Base-by-base conservation (phyloP, 2,888 invertebrate species). In the Macrophya alboannulata region DNA sequence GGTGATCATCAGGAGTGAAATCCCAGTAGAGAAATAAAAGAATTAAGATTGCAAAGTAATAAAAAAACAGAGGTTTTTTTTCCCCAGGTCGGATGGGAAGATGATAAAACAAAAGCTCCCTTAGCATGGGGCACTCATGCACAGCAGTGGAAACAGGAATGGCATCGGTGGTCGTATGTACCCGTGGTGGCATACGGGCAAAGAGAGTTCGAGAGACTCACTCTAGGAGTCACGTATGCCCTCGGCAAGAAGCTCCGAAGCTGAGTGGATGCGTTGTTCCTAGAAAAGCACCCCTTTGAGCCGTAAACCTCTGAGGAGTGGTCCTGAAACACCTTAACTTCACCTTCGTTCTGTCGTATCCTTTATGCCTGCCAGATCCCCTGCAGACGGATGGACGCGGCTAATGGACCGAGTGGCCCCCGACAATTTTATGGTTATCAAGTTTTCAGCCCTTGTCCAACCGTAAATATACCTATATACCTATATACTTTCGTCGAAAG, bases 231-330 rank as follows among this genome's bases (percentile, higher is more conserved):
- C 77, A 77, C 77, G 77, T 77, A 55, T 51, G 77, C 77, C 31
- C 55, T 77, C 77, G n/a, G 55, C 77, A 77, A 77, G 77, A 77
- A 77, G 55, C 77, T 55, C 37, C 51, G 55, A 77, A 77, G 77
- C 77, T 77, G 77, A 77, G 77, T 77, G 77, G 55, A 77, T 77
- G 77, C 81, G 81, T 81, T 81, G 81, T 81, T 81, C 81, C 81
- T 43, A 81, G 81, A 62, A 81, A 81, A 81, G 59, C 62, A 81
- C 81, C 81, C 81, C 81, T 81, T 81, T 81, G 81, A 81, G 81
- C 62, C 59, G 62, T 81, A 81, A 81, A 81, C 79, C 62, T 62
- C 79, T 25, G 55, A 59, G 81, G 81, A 81, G 81, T 59, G 81
- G 81, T 77, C 77, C 77, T 55, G 81, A 62, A 81, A 62, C 81